Evolutionary conservation across 2,113 vertebrate genomes (phyloP), one percentile per base, ranked within the genome.

Genomic region (Tyto alba): DNA sequence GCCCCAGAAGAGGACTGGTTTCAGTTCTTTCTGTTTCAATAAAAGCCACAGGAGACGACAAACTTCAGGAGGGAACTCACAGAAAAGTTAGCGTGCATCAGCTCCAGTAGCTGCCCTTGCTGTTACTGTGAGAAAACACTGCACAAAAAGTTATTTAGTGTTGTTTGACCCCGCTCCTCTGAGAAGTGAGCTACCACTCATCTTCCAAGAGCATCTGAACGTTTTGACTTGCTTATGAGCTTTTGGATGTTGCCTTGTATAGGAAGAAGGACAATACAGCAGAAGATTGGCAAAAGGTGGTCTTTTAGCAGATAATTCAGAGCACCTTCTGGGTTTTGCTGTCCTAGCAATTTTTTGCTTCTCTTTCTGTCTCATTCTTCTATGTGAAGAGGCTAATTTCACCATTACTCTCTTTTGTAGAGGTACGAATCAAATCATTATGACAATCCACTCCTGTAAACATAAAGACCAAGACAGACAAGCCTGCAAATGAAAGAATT

Each of bases 401-500:
- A 71, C 25, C 43, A 48, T 74, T 48, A n/a, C 3, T 74, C 4
- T 41, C 38, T 89, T 76, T 69, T 59, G 34, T 1, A 69, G 41
- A 88, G 34, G 29, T 59, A 52, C 30, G 43, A 93, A 68, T 90
- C 57, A 80, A 82, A 91, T 85, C 60, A 72, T 50, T 63, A 80
- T 30, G 22, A 66, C 50, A 77, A 38, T 62, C 38, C 32, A 55
- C 20, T 36, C 64, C 20, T 78, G 53, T 32, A 81, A 79, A 86
- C 2, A 1, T 75, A 73, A 88, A 76, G 77, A 93, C 40, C 32
- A 60, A 73, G 76, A 67, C 36, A 53, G 63, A 86, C 16, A 85
- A 91, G 64, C 10, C 53, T 95, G 77, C 36, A 89, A 93, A 85
- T 55, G 56, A 92, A 95, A 75, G 29, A 93, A 85, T 60, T 88